Evolutionary conservation across 2,888 invertebrate species (phyloP), one percentile per base, ranked within the genome.

Genomic region (Macropis europaea): DNA sequence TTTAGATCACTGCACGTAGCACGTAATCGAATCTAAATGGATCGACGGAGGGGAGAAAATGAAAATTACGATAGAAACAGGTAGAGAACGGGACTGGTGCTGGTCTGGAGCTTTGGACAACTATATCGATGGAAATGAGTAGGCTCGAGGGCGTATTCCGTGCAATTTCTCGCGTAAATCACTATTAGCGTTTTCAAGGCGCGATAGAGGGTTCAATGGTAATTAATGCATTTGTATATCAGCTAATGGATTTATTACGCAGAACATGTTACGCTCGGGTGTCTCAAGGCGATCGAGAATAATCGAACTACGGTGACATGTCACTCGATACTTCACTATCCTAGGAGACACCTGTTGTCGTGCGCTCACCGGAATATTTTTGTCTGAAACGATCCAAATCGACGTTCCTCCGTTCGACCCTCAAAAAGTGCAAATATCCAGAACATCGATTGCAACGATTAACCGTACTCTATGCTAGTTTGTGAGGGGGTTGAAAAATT

Each of bases 231-330:
- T n/a, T 57, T 28, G 36, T 13, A 45, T 38, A 43, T 66, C 60
- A 42, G n/a, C 24, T 68, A 62, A 60, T 73, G 36, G 42, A 69
- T 74, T 79, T 48, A 62, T 76, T 66, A 43, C 52, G 9, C 26
- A 11, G 32, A 13, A 53, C 26, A 47, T 9, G 42, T 70, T 40
- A 40, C 64, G 56, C 56, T 40, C 43, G n/a, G 5, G 4, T n/a
- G 19, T 60, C 32, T 64, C 73, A 66, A 73, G 68, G 68, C 48
- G 38, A 70, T 67, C 73, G 19, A 50, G 66, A 45, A 50, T 59
- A 60, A 45, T 64, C 26, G 13, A 61, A 61, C 47, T 52, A n/a
- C 15, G 24, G 30, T 17, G 26, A 24, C 15, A 40, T 40, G 57
- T 57, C 45, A 24, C 6, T 56, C 15, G 24, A 38, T n/a, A 17